Base-by-base conservation (phyloP, 2,797 vertebrate species). In the Ispidina lecontei region DNA sequence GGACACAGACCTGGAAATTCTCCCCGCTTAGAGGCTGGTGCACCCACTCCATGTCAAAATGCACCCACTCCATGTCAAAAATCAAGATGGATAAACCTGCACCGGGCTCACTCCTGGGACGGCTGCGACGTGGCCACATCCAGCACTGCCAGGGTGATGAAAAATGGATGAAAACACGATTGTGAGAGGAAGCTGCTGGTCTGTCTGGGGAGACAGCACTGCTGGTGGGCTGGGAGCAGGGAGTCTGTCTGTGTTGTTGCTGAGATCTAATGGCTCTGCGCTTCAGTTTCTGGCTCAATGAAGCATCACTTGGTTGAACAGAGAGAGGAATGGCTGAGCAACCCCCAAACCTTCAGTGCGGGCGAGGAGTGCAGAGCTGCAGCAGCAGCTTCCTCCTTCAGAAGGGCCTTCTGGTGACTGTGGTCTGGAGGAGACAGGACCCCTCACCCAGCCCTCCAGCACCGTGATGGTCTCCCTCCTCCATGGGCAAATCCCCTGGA, bases 241-340 rank as follows among this genome's bases (percentile, higher is more conserved):
- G 49, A 76, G 56, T 12, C 64, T 35, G 75, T 4, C 8, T 3
- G 4, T 21, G 72, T 3, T 4, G 0, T 1, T 10, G 82, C 90
- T 29, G 85, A 76, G 79, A 63, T 73, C 60, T 85, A 70, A 96
- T 63, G 82, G 85, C 6, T 89, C 33, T 87, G 71, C 19, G 5
- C 43, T 21, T 87, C 71, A 10, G 71, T 78, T 94, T 84, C 84
- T 90, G 89, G 87, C 77, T 95, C 91, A 37, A 29, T 82, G 91
- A 78, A 93, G 90, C 95, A 67, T 92, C 71, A 2, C 75, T 64
- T 65, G 82, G 58, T 22, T 18, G 75, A 69, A 75, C 4, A 29
- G 43, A 3, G 29, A 12, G 68, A 35, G 59, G 67, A 82, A 65
- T 59, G 78, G 72, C 39, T 3, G 23, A 81, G 43, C 85, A 70